phyloP scores from a whole-genome alignment of 30 jellyfish, hydroid and myxozoan genomes.

The Turritopsis dohrnii region DNA sequence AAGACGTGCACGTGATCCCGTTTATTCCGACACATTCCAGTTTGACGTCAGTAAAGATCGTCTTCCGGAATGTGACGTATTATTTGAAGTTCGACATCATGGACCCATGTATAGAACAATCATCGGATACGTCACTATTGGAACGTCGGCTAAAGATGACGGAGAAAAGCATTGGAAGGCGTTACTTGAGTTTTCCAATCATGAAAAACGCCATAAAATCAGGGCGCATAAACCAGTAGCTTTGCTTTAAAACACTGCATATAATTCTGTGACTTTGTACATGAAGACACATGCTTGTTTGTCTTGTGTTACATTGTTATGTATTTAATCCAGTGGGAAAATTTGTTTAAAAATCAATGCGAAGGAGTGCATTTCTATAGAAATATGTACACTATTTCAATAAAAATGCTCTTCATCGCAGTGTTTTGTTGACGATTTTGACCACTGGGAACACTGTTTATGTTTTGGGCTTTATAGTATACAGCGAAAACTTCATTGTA shows the following conservation, averaged over 20 bases:
- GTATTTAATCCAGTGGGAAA: too few species aligned
- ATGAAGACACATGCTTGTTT: neutral
- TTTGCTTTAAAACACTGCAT: neutral
- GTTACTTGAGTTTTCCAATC: slow-evolving; percentile 49
- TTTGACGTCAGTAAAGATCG: slow-evolving; percentile 52
- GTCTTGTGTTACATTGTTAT: too few species aligned
- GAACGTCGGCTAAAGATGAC: slow-evolving; percentile 53
- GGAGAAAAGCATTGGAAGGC: slow-evolving; percentile 69
- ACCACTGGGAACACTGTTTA: too few species aligned
- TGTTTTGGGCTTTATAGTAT: too few species aligned
- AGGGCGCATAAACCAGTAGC: slow-evolving; percentile 19
- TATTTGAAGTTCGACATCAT: slow-evolving; percentile 65
- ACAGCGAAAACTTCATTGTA: too few species aligned
- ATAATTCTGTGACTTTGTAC: too few species aligned
- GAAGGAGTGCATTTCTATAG: too few species aligned
- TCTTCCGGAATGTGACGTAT: slow-evolving; percentile 44
- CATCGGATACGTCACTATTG: slow-evolving; percentile 81
- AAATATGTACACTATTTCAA: too few species aligned
- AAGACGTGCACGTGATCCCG: slow-evolving; percentile 52
- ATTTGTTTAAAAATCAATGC: too few species aligned
- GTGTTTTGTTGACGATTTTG: too few species aligned
- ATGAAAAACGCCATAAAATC: slow-evolving; percentile 23
- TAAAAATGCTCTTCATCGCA: too few species aligned
- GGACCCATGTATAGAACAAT: slow-evolving; percentile 51
- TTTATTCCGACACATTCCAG: slow-evolving; percentile 40